Conservation (phyloP, 2,888 invertebrate species). For the Hyppa rectilinea region DNA sequence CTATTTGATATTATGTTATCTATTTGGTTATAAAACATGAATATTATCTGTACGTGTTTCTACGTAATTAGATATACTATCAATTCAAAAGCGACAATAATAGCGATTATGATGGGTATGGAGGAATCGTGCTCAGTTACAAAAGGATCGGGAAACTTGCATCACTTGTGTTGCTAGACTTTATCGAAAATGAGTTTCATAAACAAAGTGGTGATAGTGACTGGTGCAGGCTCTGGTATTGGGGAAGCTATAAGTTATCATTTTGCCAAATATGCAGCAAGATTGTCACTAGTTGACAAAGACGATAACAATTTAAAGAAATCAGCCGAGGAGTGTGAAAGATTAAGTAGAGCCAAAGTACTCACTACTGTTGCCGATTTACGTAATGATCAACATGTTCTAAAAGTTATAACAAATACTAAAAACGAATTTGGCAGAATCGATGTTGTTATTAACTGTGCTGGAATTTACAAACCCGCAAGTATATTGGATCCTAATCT, state of each 20-base stretch:
- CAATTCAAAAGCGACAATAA: slow-evolving; percentile 33
- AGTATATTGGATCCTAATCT: slow-evolving; percentile 64
- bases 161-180: slow-evolving; percentile 11
- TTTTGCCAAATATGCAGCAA: slow-evolving; percentile 74
- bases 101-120: slow-evolving; percentile 33
- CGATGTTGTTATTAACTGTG: slow-evolving; percentile 74
- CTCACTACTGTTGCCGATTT: slow-evolving; percentile 69
- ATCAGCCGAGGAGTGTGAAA: slow-evolving; percentile 67
- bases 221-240: slow-evolving; percentile 74
- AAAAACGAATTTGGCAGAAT: slow-evolving; percentile 69
- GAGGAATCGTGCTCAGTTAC: slow-evolving; percentile 16
- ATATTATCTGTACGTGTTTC: background rate
- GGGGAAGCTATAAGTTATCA: slow-evolving; percentile 73
- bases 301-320: slow-evolving; percentile 67
- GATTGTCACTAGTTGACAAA: slow-evolving; percentile 71
- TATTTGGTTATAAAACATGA: background rate
- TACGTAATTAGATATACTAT: slow-evolving; percentile 20
- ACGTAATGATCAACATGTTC: slow-evolving; percentile 66
- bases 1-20: slow-evolving; percentile 17
- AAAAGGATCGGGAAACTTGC: slow-evolving; percentile 5
- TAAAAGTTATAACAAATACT: slow-evolving; percentile 68
- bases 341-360: slow-evolving; percentile 69
- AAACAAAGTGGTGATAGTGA: slow-evolving; percentile 74
- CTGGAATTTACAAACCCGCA: slow-evolving; percentile 64
- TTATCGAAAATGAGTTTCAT: slow-evolving; percentile 71